phyloP scores from a whole-genome alignment of 2,888 invertebrate species.

The Catocala nupta region DNA sequence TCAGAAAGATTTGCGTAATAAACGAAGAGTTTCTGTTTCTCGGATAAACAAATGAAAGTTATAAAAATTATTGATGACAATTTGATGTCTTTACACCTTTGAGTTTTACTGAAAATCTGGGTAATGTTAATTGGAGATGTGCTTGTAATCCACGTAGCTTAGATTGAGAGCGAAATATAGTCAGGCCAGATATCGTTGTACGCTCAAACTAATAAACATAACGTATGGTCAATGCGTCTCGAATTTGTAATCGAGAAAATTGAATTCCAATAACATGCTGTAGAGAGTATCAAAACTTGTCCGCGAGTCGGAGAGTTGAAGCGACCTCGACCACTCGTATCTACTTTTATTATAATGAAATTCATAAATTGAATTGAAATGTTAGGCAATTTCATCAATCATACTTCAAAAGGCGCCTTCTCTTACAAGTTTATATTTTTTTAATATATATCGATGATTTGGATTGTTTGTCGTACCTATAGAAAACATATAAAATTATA shows the following conservation, averaged over 20 bases:
- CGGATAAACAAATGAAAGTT: too few relatives aligned
- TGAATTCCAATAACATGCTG: slow-evolving; percentile 34
- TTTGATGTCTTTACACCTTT: too few relatives aligned
- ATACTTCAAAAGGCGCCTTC: slow-evolving; percentile 55
- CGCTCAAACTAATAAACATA: neutral
- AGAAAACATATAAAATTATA: too few relatives aligned
- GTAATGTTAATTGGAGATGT: too few relatives aligned
- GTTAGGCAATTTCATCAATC: slow-evolving; percentile 62
- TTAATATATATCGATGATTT: slow-evolving; percentile 58
- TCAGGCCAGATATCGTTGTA: too few relatives aligned
- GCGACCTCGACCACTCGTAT: slow-evolving; percentile 47
- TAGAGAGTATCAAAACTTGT: slow-evolving; percentile 39
- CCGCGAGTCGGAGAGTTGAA: slow-evolving; percentile 46
- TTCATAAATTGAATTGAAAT: slow-evolving; percentile 33
- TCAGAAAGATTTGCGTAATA: too few relatives aligned
- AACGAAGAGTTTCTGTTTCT: too few relatives aligned
- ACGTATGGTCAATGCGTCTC: slow-evolving; percentile 58
- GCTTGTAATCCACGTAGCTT: too few relatives aligned
- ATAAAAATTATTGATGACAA: too few relatives aligned
- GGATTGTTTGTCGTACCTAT: slow-evolving; percentile 48
- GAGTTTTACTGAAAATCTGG: too few relatives aligned
- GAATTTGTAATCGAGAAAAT: slow-evolving; percentile 58
- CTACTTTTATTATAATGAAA: slow-evolving; percentile 57
- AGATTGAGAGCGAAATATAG: too few relatives aligned
- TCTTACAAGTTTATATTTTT: slow-evolving; percentile 58